Evolutionary conservation across 2,888 invertebrate species (phyloP).

Genomic region (Heteropelma amictum): DNA sequence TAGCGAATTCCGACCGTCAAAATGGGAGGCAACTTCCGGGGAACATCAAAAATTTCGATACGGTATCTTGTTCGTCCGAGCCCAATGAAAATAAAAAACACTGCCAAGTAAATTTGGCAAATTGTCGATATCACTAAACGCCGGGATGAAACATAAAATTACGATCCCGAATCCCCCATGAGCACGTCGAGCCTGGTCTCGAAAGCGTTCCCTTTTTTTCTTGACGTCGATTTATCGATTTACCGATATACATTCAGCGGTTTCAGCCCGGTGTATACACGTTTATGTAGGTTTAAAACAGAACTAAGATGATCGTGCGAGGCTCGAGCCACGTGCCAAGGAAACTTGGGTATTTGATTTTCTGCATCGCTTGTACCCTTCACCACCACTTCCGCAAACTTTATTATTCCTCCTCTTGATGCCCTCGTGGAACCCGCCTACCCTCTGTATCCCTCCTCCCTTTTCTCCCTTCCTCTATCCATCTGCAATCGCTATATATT

Average conservation of each 20-base stretch:
- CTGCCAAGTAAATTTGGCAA: no score
- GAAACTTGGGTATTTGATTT: conserved; percentile 51
- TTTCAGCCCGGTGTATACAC: background rate
- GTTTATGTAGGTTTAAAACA: background rate
- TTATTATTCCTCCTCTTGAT: conserved; percentile 46
- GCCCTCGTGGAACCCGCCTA: conserved; percentile 2
- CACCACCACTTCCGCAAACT: conserved; percentile 26
- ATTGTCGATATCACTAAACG: no score
- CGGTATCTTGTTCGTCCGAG: no score
- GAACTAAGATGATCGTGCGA: conserved; percentile 20
- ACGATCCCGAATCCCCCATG: no score
- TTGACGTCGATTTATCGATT: background rate
- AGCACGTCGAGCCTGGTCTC: no score
- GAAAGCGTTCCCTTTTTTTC: no score
- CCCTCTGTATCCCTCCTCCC: background rate
- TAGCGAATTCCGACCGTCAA: no score
- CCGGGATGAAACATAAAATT: no score
- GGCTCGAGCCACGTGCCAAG: conserved; percentile 16
- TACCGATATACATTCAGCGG: background rate
- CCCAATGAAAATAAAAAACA: no score
- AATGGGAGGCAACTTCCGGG: no score
- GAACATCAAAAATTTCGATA: no score
- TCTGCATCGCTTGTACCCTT: conserved; percentile 41
- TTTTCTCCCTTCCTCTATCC: background rate
- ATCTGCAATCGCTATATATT: conserved; percentile 37